Percentiles rank a stretch among this genome's conserved stretches.
phyloP scores from a whole-genome alignment of 1,140 invertebrate genomes.

The Thaumatotibia leucotreta region DNA sequence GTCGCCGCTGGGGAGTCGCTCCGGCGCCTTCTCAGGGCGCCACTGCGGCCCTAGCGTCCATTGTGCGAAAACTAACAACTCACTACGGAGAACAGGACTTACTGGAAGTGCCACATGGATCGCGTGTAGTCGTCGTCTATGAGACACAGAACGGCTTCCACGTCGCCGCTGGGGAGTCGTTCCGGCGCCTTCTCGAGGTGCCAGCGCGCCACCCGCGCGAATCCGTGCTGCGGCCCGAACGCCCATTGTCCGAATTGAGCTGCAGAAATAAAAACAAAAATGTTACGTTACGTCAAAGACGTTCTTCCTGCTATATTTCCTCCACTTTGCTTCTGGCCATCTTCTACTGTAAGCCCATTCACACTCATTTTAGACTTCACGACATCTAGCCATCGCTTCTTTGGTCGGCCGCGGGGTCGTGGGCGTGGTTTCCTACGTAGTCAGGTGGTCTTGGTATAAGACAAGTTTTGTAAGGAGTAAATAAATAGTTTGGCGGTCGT shows the following conservation, averaged over 20 bases:
- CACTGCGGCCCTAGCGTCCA: constrained; percentile 95
- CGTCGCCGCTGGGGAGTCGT: constrained; percentile 90
- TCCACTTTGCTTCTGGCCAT: too few species aligned
- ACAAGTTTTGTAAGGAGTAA: too few species aligned
- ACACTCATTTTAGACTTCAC: too few species aligned
- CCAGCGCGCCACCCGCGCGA: constrained; percentile 94
- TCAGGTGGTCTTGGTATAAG: too few species aligned
- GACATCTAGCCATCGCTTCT: too few species aligned
- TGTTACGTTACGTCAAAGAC: too few species aligned
- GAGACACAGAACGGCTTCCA: constrained; percentile 93
- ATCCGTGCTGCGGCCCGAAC: constrained; percentile 95
- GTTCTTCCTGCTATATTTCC: too few species aligned
- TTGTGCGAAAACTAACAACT: constrained; percentile 92
- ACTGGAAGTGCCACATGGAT: constrained; percentile 96
- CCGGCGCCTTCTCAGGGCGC: constrained; percentile 92
- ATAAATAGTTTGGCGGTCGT: too few species aligned
- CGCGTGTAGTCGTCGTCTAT: constrained; percentile 95
- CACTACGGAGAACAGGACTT: too few species aligned
- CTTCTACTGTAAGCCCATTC: too few species aligned
- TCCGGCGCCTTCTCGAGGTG: constrained; percentile 91
- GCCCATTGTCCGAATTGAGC: constrained; percentile 96
- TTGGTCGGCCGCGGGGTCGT: too few species aligned
- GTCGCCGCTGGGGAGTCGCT: constrained; percentile 90
- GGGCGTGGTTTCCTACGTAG: too few species aligned
- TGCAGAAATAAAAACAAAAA: constrained; percentile 59